A percentile compares a stretch with the other conserved stretches of the same genome.
Evolutionary conservation across 2,797 vertebrate genomes (phyloP).

Genomic region (Lagorchestes hirsutus): DNA sequence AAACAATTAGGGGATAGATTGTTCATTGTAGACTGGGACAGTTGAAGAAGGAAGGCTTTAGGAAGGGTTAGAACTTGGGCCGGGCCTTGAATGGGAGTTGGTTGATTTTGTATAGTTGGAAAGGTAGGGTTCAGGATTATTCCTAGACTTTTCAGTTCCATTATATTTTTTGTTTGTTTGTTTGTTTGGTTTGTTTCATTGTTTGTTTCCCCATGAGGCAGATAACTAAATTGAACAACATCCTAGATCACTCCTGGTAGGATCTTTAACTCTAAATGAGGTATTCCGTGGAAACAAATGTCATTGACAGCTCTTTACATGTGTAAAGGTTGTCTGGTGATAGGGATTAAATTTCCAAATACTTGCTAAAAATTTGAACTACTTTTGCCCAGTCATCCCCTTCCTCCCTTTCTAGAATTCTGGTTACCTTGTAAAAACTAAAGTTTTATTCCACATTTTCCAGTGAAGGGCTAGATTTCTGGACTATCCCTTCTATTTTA

Average conservation of each 20-base stretch:
- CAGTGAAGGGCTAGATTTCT: slow-evolving; percentile 65
- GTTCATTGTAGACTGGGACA: not conserved
- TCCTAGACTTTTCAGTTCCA: not conserved
- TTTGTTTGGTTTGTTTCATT: not conserved
- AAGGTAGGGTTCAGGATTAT: slow-evolving; percentile 1
- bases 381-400: not conserved
- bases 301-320: not conserved
- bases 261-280: not conserved
- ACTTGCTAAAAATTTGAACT: not conserved
- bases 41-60: not conserved
- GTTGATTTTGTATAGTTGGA: slow-evolving; percentile 1
- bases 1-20: not conserved
- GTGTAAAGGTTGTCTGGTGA: not conserved
- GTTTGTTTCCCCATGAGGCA: not conserved
- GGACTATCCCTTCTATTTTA: slow-evolving; percentile 64
- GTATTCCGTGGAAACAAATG: not conserved
- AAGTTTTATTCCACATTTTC: slow-evolving; percentile 52
- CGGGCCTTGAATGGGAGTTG: not conserved
- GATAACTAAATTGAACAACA: not conserved
- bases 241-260: not conserved
- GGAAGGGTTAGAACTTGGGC: not conserved
- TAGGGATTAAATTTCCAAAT: not conserved
- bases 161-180: not conserved
- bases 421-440: slow-evolving; percentile 60
- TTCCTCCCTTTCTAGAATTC: slow-evolving; percentile 41